Evolutionary conservation across 1,140 invertebrate species (phyloP), one percentile per base, ranked within the genome.

Genomic region (Lasioglossum albipes): DNA sequence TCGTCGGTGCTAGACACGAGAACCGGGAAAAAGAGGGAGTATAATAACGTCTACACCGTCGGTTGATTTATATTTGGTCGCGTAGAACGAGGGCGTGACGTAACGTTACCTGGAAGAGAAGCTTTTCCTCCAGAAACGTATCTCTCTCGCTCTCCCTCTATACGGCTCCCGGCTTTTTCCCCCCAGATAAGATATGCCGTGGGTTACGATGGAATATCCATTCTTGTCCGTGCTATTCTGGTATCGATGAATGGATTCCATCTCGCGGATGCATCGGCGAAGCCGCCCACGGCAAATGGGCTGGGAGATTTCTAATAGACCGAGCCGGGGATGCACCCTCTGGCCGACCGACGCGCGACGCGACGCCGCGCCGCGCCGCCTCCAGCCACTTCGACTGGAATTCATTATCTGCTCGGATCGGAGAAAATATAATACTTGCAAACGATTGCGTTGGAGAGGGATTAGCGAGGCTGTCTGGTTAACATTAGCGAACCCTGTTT

Each of bases 241-340:
- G 52, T 76, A 76, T 76, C 74, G 65, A 76, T 76, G 74, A 76
- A 76, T 76, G 74, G 65, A 31, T 76, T 66, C 74, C 74, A 76
- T 76, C 65, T 68, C 74, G 65, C 49, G 49, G 49, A 49, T 36
- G 22, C 36, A 36, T 18, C 52, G 12, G 5, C 52, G 13, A 3
- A 27, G 22, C 13, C 45, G 49, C 65, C 52, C 27, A 45, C 22
- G 74, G 74, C 67, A 68, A 75, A 75, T 75, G 64, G 74, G 36
- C 74, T 57, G 22, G 10, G 16, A 76, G 65, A 68, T 76, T 69
- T 68, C 74, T 76, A 49, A 68, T 68, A 68, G 41, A 76, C 42
- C 65, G 41, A 3, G n/a, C 27, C 36, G 31, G 22, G n/a, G 49
- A 42, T 67, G 36, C 64, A 27, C 64, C 36, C 45, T 22, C 45